Percentiles rank a stretch among this genome's conserved stretches.
Conservation (phyloP, 2,888 invertebrate species). For the Thysanoteuthis rhombus region DNA sequence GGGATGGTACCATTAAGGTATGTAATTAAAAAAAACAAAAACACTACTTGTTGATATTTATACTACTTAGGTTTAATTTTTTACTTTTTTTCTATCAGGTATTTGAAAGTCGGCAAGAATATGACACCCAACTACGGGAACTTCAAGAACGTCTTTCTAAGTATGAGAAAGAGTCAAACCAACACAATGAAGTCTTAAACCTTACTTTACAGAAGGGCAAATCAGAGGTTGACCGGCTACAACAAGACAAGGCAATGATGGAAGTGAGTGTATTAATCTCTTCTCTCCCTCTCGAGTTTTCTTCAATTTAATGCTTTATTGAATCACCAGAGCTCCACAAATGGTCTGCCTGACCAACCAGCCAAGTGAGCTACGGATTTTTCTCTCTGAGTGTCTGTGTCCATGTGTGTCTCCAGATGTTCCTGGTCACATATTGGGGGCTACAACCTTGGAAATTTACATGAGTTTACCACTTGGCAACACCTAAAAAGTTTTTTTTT, state of each 20-base stretch:
- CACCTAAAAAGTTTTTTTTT: too few relatives aligned
- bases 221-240: slow-evolving; percentile 60
- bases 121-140: slow-evolving; percentile 46
- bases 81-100: slow-evolving; percentile 48
- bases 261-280: slow-evolving; percentile 53
- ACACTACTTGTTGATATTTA: too few relatives aligned
- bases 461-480: too few relatives aligned
- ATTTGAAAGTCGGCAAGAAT: slow-evolving; percentile 52
- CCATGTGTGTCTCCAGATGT: too few relatives aligned
- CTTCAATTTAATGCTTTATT: too few relatives aligned
- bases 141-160: slow-evolving; percentile 52
- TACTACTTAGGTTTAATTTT: not conserved
- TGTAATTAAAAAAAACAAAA: not conserved
- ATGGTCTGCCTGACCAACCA: too few relatives aligned
- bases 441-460: too few relatives aligned
- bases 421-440: too few relatives aligned
- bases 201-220: slow-evolving; percentile 56
- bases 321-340: too few relatives aligned
- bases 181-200: slow-evolving; percentile 61
- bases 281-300: not conserved
- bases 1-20: too few relatives aligned
- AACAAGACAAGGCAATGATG: slow-evolving; percentile 67
- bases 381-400: too few relatives aligned
- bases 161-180: slow-evolving; percentile 55
- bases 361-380: too few relatives aligned